Conservation (phyloP, 2,113 vertebrate species). For the Varanus salvator region DNA sequence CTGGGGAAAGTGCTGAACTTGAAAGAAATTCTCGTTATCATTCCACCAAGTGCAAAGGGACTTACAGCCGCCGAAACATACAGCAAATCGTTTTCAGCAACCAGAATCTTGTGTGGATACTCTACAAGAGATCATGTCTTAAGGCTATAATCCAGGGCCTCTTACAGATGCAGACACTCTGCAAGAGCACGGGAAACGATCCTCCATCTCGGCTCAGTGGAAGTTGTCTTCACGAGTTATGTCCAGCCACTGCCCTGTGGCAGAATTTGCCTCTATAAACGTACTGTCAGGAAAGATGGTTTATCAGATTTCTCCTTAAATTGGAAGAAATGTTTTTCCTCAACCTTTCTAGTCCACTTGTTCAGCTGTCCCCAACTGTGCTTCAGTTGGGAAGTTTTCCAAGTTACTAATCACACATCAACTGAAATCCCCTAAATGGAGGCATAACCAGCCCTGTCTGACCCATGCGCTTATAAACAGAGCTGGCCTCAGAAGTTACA, state of each 20-base stretch:
- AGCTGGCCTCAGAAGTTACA: not conserved
- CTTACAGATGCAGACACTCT: not conserved
- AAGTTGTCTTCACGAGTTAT: not conserved
- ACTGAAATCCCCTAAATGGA: not conserved
- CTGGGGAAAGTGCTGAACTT: not conserved
- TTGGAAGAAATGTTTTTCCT: not conserved
- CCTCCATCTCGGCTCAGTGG: not conserved
- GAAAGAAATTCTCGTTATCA: not conserved
- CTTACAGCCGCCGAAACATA: not conserved
- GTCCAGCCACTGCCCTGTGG: not conserved
- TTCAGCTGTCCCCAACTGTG: not conserved
- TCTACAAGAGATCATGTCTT: not conserved
- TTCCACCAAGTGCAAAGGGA: not conserved
- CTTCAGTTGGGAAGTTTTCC: not conserved
- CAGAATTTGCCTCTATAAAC: not conserved
- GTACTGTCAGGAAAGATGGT: not conserved
- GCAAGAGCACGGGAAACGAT: not conserved
- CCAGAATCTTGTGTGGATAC: not conserved
- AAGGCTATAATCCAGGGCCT: not conserved
- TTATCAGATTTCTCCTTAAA: not conserved
- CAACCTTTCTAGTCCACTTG: not conserved
- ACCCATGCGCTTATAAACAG: not conserved
- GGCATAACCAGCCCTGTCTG: not conserved
- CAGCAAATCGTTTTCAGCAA: not conserved
- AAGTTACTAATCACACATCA: not conserved